Conservation (phyloP, 2,113 vertebrate genomes). For the Turnix velox region DNA sequence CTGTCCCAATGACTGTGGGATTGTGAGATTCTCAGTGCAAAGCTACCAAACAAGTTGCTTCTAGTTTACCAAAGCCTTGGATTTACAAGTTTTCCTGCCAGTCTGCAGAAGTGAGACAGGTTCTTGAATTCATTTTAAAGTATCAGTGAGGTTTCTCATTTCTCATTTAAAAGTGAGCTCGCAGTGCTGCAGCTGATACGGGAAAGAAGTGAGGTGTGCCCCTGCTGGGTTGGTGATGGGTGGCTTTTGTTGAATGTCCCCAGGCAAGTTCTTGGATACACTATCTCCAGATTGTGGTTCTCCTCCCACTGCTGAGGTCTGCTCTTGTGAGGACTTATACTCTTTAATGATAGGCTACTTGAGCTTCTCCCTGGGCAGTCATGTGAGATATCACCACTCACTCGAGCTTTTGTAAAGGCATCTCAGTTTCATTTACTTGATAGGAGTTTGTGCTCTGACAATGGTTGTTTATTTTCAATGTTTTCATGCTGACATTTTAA, state of each 20-base stretch:
- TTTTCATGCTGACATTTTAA: neutral
- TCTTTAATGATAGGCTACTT: neutral
- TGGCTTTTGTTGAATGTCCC: neutral
- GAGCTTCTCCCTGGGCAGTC: neutral
- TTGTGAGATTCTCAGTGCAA: neutral
- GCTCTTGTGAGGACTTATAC: neutral
- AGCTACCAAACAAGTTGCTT: neutral
- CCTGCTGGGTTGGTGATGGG: neutral
- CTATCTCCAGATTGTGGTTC: neutral
- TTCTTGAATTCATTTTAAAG: neutral
- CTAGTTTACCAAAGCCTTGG: neutral
- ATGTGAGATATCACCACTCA: neutral
- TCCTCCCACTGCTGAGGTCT: neutral
- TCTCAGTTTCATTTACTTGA: neutral
- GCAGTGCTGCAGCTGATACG: neutral
- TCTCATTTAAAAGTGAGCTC: neutral
- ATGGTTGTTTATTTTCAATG: neutral
- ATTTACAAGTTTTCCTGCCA: neutral
- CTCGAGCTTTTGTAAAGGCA: neutral
- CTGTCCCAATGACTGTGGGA: too few relatives aligned
- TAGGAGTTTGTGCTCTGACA: neutral
- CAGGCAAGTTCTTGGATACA: neutral
- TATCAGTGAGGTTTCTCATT: neutral
- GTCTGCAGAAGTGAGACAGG: neutral
- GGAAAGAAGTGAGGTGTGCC: accelerated